Evolutionary conservation across 2,888 invertebrate species (phyloP).

Genomic region (Hermaeophaga mercurialis): DNA sequence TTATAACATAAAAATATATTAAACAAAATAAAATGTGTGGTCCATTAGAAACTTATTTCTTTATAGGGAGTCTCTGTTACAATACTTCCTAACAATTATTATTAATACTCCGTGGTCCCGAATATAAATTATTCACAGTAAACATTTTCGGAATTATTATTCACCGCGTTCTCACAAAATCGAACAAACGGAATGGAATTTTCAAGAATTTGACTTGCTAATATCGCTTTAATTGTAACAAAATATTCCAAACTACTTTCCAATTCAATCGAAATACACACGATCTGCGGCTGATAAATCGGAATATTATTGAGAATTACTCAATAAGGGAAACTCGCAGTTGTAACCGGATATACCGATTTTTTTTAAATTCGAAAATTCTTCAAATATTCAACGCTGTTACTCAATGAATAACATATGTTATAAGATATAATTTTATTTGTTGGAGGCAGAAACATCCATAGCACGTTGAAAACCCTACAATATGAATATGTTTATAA

Average conservation of each 20-base stretch:
- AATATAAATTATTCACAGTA: too few relatives aligned
- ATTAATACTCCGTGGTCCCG: too few relatives aligned
- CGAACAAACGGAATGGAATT: neutral
- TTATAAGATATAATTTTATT: too few relatives aligned
- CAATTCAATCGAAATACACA: constrained; percentile 3
- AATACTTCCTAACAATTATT: too few relatives aligned
- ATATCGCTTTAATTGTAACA: constrained; percentile 4
- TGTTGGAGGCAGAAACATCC: too few relatives aligned
- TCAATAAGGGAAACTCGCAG: neutral
- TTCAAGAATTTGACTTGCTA: constrained; percentile 7
- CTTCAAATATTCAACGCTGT: neutral
- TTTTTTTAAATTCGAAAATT: neutral
- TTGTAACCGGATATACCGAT: neutral
- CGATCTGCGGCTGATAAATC: neutral
- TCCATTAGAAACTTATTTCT: too few relatives aligned
- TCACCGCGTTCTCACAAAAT: neutral
- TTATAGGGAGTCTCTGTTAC: too few relatives aligned
- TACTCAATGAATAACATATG: neutral
- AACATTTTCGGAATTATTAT: neutral
- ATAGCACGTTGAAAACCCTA: too few relatives aligned
- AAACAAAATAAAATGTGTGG: too few relatives aligned
- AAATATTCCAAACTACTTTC: constrained; percentile 9
- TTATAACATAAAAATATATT: too few relatives aligned
- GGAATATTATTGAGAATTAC: constrained; percentile 3
- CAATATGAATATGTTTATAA: too few relatives aligned